Evolutionary conservation across 1,140 invertebrate species (phyloP), one percentile per base, ranked within the genome.

Genomic region (Hypothenemus hampei): DNA sequence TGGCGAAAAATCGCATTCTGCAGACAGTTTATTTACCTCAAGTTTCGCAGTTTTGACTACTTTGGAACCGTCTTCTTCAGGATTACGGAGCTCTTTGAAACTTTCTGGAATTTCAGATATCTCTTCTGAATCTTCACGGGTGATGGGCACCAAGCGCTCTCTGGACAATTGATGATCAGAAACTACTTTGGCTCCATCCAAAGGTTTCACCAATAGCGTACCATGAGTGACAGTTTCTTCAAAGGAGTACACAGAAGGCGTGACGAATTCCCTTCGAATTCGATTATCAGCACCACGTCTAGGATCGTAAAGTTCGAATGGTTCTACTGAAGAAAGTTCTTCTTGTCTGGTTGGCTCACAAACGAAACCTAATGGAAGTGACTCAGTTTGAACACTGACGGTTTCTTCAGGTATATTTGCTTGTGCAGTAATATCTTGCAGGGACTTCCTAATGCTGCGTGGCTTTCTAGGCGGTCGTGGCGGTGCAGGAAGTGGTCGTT

Each of bases 371-470:
- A 89, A 85, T 0, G 86, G 85, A 16, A 89, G 63, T 0, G 86
- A 85, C 71, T 90, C 87, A 0, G 87, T 90, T 72, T 90, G 88
- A 0, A 85, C 89, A 1, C 85, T 86, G 2, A 86, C 81, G 60
- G 85, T 84, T 16, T 81, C 81, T 71, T 89, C 83, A 33, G 80
- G 62, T 8, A 66, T 52, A 53, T 66, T 66, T 22, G 59, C 47
- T 57, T 62, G 22, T 16, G 61, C 48, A 5, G 66, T 68, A 15
- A 68, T 67, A 20, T 75, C 68, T 33, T 72, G 67, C 16, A 57
- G 20, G 20, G 55, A 50, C 10, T 19, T 26, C 24, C 55, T 33
- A 16, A 13, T 43, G 7, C 54, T 45, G 69, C 69, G 78, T 44
- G 73, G 68, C 65, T 74, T 71, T 64, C 86, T 74, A 0, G 86